phyloP scores from a whole-genome alignment of 2,113 vertebrate species.

The Lutjanus erythropterus region DNA sequence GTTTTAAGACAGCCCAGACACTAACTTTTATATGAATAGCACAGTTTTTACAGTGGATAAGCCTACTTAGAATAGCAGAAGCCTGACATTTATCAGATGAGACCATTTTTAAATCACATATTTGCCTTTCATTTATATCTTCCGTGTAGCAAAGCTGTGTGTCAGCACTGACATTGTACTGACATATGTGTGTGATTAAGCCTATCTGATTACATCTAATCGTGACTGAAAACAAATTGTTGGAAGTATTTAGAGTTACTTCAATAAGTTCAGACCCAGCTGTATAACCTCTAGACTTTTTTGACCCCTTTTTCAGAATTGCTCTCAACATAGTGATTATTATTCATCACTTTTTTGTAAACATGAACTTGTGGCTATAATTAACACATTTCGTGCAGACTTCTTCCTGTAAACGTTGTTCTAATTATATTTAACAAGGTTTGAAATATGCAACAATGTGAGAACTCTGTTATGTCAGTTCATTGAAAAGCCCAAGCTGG shows the following conservation, averaged over 20 bases:
- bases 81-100: background rate
- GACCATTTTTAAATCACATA: background rate
- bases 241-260: background rate
- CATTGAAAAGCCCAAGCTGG: conserved; percentile 17
- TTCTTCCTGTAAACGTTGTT: conserved; percentile 28
- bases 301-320: conserved; percentile 5
- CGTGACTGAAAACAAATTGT: conserved; percentile 29
- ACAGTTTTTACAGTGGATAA: too few species aligned
- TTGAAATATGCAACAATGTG: conserved; percentile 50
- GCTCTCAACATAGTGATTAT: conserved; percentile 20
- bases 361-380: conserved; percentile 23
- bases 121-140: conserved; percentile 11
- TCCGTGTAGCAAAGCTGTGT: background rate
- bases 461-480: conserved; percentile 35
- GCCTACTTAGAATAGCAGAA: background rate
- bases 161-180: conserved; percentile 9
- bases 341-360: conserved; percentile 49
- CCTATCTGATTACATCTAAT: conserved; percentile 19
- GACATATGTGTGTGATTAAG: background rate
- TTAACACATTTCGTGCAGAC: conserved; percentile 9
- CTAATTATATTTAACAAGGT: conserved; percentile 55
- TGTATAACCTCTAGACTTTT: background rate
- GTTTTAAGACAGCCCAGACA: too few species aligned
- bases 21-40: too few species aligned
- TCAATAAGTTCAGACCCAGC: background rate